These are phyloP conservation scores for Diabrotica undecimpunctata DNA, from an alignment of 1,140 invertebrate genomes.

Conservation along the genomic window DNA sequence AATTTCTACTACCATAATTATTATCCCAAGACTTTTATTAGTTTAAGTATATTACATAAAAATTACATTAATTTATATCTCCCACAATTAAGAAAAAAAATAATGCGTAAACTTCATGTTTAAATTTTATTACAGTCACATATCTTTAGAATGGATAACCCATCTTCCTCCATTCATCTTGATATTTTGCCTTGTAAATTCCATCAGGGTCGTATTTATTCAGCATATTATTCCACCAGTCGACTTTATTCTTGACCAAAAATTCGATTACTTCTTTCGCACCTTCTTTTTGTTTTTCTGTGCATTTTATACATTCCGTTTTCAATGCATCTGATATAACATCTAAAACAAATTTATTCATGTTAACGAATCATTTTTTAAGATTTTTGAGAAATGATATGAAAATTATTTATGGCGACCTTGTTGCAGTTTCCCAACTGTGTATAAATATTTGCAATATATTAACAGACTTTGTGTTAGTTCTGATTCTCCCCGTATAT, in stretches of 20 bases:
- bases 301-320: slow-evolving; percentile 62
- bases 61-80: too few species aligned
- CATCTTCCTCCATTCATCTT: slow-evolving; percentile 26
- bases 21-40: too few species aligned
- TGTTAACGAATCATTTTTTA: not conserved
- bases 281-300: slow-evolving; percentile 56
- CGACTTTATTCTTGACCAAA: slow-evolving; percentile 51
- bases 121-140: too few species aligned
- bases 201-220: slow-evolving; percentile 56
- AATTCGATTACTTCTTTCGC: slow-evolving; percentile 59
- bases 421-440: not conserved
- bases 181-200: slow-evolving; percentile 42
- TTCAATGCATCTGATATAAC: slow-evolving; percentile 61
- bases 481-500: not conserved
- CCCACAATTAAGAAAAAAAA: too few species aligned
- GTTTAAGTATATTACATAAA: too few species aligned
- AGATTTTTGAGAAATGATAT: not conserved
- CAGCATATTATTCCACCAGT: slow-evolving; percentile 54
- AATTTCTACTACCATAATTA: too few species aligned
- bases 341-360: slow-evolving; percentile 9
- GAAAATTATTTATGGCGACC: not conserved
- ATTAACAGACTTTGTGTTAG: too few species aligned
- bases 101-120: too few species aligned
- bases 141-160: slow-evolving; percentile 17
- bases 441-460: too few species aligned